phyloP scores from a whole-genome alignment of 2,888 invertebrate genomes.

The Graphium colonna region DNA sequence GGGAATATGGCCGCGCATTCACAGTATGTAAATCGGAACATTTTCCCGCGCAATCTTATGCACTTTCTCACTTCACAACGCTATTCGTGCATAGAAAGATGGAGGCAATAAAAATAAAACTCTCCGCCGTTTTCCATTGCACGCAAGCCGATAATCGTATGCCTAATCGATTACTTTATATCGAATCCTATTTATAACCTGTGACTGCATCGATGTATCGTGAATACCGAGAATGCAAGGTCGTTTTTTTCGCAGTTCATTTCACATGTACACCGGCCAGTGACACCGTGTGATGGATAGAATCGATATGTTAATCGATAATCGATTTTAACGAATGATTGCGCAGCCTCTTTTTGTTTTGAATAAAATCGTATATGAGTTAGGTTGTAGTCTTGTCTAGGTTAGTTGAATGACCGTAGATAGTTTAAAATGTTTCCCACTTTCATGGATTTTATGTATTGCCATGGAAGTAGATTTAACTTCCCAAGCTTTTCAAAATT shows the following conservation, averaged over 20 bases:
- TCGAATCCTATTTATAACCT: slow-evolving; percentile 21
- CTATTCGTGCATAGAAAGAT: slow-evolving; percentile 18
- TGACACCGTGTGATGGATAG: slow-evolving; percentile 5
- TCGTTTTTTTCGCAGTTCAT: slow-evolving; percentile 14
- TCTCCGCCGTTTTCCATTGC: slow-evolving; percentile 12
- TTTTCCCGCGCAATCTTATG: not conserved
- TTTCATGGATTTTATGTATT: too few relatives aligned
- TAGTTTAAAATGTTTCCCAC: too few relatives aligned
- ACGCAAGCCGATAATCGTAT: slow-evolving; percentile 32
- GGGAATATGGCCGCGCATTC: not conserved
- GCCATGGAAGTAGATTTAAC: too few relatives aligned
- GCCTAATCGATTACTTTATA: slow-evolving; percentile 31
- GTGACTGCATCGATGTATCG: slow-evolving; percentile 16
- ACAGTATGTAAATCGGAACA: not conserved
- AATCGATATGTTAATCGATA: slow-evolving; percentile 9
- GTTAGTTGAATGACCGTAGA: too few relatives aligned
- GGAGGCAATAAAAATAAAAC: slow-evolving; percentile 26
- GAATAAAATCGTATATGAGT: too few relatives aligned
- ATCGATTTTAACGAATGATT: slow-evolving; percentile 6
- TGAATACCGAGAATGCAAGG: slow-evolving; percentile 19
- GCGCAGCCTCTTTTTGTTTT: not conserved
- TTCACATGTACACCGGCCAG: slow-evolving; percentile 11
- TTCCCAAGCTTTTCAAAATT: too few relatives aligned
- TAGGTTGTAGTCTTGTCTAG: too few relatives aligned
- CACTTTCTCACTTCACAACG: slow-evolving; percentile 8